Conservation (phyloP, 2,888 invertebrate genomes). For the Loripinus fragilis region DNA sequence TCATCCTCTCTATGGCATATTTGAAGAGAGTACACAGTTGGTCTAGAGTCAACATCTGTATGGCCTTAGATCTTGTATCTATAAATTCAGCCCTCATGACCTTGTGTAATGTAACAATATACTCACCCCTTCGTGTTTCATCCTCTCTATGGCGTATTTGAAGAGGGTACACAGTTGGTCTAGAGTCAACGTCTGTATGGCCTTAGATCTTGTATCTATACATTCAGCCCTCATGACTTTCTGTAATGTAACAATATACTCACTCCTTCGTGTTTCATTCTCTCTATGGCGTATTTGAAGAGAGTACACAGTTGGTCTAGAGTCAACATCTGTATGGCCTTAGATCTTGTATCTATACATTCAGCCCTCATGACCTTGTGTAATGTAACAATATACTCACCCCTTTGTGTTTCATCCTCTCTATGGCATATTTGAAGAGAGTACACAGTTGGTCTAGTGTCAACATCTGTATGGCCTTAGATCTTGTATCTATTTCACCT, state of each 20-base stretch:
- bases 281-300: no score
- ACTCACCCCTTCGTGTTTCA: constrained; percentile 93
- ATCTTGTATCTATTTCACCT: constrained; percentile 83
- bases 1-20: constrained; percentile 92
- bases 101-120: no score
- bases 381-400: no score
- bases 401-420: constrained; percentile 92
- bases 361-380: no score
- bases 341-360: no score
- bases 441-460: constrained; percentile 90
- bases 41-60: constrained; percentile 89
- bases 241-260: no score
- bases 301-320: no score
- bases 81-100: constrained; percentile 81
- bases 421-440: constrained; percentile 91
- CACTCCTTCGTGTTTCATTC: no score
- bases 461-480: constrained; percentile 89
- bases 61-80: constrained; percentile 86
- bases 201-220: constrained; percentile 85
- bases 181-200: constrained; percentile 89
- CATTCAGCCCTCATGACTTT: constrained; percentile 81
- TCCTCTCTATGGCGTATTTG: constrained; percentile 90
- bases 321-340: no score
- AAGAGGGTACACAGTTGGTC: constrained; percentile 91
- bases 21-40: constrained; percentile 91